A percentile compares a stretch with the other conserved stretches of the same genome.
phyloP scores from a whole-genome alignment of 2,797 vertebrate genomes.

The Graptemys geographica region DNA sequence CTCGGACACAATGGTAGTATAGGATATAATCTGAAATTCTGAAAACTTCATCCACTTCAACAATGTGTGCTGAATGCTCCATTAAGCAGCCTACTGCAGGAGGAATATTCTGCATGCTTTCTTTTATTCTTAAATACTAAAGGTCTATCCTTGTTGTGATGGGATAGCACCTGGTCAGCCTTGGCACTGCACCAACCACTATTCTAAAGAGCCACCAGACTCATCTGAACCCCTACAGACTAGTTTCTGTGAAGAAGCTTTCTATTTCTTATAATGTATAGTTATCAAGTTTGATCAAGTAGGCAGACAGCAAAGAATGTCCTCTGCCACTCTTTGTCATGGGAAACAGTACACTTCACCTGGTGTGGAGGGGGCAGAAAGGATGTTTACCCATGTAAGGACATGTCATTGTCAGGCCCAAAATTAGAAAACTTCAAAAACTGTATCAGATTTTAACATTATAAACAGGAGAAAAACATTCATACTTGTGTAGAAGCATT shows the following conservation, averaged over 20 bases:
- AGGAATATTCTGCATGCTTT: not conserved
- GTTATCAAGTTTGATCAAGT: not conserved
- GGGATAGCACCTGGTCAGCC: not conserved
- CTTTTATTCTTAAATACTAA: not conserved
- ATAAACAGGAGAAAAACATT: not conserved
- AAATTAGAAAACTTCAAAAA: not conserved
- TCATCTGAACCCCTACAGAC: not conserved
- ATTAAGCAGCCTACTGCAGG: not conserved
- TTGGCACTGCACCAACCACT: not conserved
- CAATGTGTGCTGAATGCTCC: not conserved
- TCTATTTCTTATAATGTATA: not conserved
- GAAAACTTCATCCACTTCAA: not conserved
- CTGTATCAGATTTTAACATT: not conserved
- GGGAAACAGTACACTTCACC: not conserved
- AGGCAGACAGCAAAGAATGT: not conserved
- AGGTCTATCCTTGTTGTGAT: not conserved
- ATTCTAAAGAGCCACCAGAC: not conserved
- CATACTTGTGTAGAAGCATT: not conserved
- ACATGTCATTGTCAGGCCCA: not conserved
- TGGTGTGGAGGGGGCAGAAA: not conserved
- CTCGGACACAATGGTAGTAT: not conserved
- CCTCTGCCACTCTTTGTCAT: not conserved
- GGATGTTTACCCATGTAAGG: not conserved
- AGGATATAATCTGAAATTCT: not conserved
- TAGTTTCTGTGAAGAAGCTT: not conserved